Evolutionary conservation across 2,113 vertebrate species (phyloP), one percentile per base, ranked within the genome.

Genomic region (Pelecanus crispus): DNA sequence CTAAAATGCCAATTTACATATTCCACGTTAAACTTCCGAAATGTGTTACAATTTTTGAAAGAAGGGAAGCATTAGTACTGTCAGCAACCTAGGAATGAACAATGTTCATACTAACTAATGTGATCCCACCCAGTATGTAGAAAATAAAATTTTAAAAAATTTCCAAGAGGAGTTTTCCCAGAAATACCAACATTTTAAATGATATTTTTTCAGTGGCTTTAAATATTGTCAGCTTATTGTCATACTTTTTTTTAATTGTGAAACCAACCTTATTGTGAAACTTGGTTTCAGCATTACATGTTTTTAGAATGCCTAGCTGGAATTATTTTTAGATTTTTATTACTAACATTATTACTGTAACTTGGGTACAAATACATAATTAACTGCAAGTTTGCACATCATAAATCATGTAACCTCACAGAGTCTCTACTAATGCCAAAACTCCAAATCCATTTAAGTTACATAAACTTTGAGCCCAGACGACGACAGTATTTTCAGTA

Each of bases 1-100:
- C 88, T 97, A 94, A 96, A 97, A 97, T 92, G 72, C 17, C 49
- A 95, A 81, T 96, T 97, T 96, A 94, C 81, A 93, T 95, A 93
- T 83, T 81, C 83, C 73, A 92, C 59, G 89, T 75, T 94, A 95
- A 92, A 91, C 66, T 89, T 94, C 81, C 45, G 80, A 93, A 97
- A 96, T 74, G 55, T 65, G 49, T 71, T 90, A 93, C 45, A 75
- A 26, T 91, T 97, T 97, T 82, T 91, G 56, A 95, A 93, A 80
- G 78, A 66, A 92, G 68, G 36, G 87, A 91, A 97, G 50, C 66
- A 67, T 92, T 85, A 92, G 58, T 81, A 93, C 49, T 81, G 24
- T 19, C 91, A 94, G 91, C 92, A 49, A 72, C 0, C 7, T 12
- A 34, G 74, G 70, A 92, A 94, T 84, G 49, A 97, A 92, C 58